Percentiles rank a stretch among this genome's conserved stretches.
These are phyloP conservation scores for Eurystomus glaucurus DNA, from an alignment of 2,797 vertebrate species.

Conservation along the genomic window DNA sequence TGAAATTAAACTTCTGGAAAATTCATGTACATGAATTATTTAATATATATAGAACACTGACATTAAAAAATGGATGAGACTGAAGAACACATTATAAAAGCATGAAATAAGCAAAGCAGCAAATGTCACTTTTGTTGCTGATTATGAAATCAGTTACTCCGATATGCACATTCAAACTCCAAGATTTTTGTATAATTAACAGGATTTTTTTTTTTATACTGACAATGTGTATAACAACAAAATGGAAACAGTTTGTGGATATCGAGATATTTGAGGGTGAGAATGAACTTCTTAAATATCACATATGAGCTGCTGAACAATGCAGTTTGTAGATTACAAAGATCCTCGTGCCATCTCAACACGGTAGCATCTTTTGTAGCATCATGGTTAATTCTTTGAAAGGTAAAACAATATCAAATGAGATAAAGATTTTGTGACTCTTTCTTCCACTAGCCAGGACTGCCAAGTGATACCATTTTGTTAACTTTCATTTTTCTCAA, in stretches of 20 bases:
- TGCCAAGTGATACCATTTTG: not conserved
- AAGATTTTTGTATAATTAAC: not conserved
- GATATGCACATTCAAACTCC: not conserved
- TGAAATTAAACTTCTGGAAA: not conserved
- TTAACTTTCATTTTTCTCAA: not conserved
- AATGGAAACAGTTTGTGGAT: not conserved
- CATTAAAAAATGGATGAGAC: not conserved
- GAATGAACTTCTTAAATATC: not conserved
- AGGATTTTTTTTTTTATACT: not conserved
- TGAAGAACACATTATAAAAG: not conserved
- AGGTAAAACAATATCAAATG: not conserved
- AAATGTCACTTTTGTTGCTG: not conserved
- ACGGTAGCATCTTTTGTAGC: not conserved
- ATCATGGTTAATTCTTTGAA: not conserved
- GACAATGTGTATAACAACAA: not conserved
- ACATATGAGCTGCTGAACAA: not conserved
- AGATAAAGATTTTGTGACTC: not conserved
- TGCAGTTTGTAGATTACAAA: not conserved
- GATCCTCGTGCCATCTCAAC: not conserved
- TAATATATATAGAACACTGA: not conserved
- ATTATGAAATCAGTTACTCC: not conserved
- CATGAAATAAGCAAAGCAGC: not conserved
- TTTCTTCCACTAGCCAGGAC: not conserved
- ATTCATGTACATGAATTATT: not conserved
- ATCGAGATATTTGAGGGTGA: not conserved